These are phyloP conservation scores for Sphenopsis melanotis DNA, from an alignment of 2,797 vertebrate genomes.

Conservation along the genomic window DNA sequence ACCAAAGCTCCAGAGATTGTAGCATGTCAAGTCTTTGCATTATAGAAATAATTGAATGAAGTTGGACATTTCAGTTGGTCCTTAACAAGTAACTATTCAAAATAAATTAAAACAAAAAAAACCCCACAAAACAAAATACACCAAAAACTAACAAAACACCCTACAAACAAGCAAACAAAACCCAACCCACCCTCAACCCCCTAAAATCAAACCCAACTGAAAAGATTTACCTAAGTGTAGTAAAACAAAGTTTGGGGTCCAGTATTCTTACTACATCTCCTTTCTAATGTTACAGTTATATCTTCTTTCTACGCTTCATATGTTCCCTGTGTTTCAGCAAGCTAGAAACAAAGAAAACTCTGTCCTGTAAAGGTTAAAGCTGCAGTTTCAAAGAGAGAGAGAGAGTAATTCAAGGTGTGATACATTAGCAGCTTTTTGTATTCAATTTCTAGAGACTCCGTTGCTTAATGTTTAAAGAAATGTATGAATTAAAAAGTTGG, in stretches of 20 bases:
- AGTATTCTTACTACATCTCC: not conserved
- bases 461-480: not conserved
- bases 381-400: not conserved
- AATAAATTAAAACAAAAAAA: not conserved
- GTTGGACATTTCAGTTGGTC: not conserved
- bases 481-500: conserved; percentile 3
- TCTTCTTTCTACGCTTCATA: not conserved
- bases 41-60: not conserved
- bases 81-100: not conserved
- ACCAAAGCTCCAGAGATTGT: not conserved
- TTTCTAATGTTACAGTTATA: not conserved
- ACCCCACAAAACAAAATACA: not conserved
- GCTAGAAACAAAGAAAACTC: not conserved
- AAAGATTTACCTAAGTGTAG: not conserved
- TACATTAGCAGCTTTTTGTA: not conserved
- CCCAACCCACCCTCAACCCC: fast-evolving
- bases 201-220: not conserved
- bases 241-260: not conserved
- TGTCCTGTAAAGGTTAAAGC: not conserved
- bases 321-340: not conserved
- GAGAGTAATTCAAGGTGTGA: not conserved
- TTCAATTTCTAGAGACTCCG: not conserved
- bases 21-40: not conserved
- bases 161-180: not conserved
- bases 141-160: not conserved